Evolutionary conservation across 2,113 vertebrate genomes (phyloP).

Genomic region (Otis tarda): DNA sequence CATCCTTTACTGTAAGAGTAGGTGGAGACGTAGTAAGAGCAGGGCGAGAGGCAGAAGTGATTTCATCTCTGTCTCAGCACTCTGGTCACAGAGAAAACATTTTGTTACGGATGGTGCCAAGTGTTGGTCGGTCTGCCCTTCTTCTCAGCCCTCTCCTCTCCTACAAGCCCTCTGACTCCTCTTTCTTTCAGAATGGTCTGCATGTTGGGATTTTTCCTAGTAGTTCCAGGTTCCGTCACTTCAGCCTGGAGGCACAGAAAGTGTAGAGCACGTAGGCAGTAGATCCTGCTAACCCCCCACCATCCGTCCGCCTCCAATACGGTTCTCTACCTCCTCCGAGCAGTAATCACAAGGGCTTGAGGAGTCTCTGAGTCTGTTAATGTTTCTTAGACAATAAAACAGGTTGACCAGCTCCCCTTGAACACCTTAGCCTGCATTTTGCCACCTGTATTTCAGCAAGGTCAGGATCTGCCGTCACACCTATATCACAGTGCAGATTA

Average conservation of each 20-base stretch:
- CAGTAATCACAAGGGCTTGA: background rate
- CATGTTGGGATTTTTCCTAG: background rate
- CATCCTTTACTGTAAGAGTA: conserved; percentile 19
- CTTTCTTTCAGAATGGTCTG: background rate
- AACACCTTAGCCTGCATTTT: background rate
- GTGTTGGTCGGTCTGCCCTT: background rate
- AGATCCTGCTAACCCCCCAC: background rate
- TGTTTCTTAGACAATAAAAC: background rate
- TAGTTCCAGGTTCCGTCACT: background rate
- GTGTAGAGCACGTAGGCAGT: background rate
- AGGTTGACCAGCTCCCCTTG: background rate
- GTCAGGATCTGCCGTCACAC: background rate
- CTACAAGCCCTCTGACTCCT: background rate
- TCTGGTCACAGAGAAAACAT: background rate
- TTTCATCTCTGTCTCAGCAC: background rate
- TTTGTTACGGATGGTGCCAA: background rate
- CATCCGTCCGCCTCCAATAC: background rate
- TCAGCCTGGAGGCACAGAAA: background rate
- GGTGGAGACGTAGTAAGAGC: background rate
- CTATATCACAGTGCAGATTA: background rate
- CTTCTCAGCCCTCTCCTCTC: background rate
- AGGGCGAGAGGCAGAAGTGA: background rate
- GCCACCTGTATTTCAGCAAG: background rate
- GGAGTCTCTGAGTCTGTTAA: background rate
- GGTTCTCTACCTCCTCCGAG: background rate